These are phyloP conservation scores for Drosophila quinaria DNA, from an alignment of 2,888 invertebrate genomes.

Conservation along the genomic window DNA sequence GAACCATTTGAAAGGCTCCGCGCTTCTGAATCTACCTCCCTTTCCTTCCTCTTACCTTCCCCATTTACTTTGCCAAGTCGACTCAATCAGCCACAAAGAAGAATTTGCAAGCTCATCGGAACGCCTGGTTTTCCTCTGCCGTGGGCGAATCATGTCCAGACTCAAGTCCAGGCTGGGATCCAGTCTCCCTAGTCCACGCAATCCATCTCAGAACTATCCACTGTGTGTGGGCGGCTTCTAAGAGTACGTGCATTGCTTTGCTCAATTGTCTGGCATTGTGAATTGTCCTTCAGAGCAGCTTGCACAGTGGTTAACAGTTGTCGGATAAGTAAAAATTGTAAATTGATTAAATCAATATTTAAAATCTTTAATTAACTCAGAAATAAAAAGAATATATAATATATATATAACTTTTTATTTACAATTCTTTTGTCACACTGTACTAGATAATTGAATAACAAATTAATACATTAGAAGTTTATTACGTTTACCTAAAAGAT, in stretches of 20 bases:
- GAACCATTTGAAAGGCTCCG: conserved; percentile 40
- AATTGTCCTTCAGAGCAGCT: conserved; percentile 11
- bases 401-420: neutral
- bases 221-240: conserved; percentile 48
- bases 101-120: conserved; percentile 58
- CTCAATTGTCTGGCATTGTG: conserved; percentile 13
- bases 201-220: conserved; percentile 13
- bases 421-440: neutral
- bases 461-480: too few species aligned
- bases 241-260: conserved; percentile 58
- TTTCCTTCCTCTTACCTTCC: neutral
- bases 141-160: conserved; percentile 48
- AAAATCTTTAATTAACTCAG: too few species aligned
- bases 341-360: neutral
- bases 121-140: conserved; percentile 16
- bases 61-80: neutral
- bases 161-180: conserved; percentile 16
- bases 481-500: neutral
- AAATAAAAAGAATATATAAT: neutral
- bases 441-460: neutral
- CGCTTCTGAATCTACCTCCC: conserved; percentile 17
- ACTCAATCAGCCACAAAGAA: conserved; percentile 53
- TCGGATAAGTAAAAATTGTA: neutral
- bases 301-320: conserved; percentile 38
- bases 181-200: conserved; percentile 18